Percentiles rank a stretch among this genome's conserved stretches.
Evolutionary conservation across 2,113 vertebrate genomes (phyloP).

Genomic region (Pachyramphus minor): DNA sequence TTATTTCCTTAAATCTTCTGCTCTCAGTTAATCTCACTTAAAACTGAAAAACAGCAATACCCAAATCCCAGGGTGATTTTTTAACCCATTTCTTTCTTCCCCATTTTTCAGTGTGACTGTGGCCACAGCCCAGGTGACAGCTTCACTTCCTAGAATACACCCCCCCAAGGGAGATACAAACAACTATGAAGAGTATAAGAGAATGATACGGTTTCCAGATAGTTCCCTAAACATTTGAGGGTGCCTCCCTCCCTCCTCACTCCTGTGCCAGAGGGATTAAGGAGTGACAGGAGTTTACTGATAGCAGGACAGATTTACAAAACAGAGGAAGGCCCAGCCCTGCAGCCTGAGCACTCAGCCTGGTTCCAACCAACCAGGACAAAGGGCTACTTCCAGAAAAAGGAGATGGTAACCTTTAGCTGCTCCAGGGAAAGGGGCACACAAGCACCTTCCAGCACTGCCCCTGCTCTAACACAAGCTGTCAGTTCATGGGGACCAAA

Average conservation of each 20-base stretch:
- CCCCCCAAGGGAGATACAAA: neutral
- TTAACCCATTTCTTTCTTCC: too few species aligned
- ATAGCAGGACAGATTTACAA: neutral
- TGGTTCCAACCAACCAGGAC: neutral
- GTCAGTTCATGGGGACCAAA: neutral
- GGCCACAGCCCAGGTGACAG: neutral
- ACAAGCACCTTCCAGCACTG: neutral
- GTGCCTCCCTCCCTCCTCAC: slow-evolving; percentile 1
- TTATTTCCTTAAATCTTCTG: neutral
- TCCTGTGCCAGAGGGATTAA: neutral
- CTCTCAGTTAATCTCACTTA: neutral
- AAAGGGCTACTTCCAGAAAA: neutral
- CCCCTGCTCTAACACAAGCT: neutral
- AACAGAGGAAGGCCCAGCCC: neutral
- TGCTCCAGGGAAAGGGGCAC: neutral
- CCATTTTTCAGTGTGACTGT: neutral
- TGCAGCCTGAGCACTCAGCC: neutral
- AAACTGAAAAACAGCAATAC: neutral
- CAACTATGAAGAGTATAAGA: neutral
- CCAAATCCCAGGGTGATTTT: neutral
- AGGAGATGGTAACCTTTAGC: neutral
- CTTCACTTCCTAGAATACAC: rapidly evolving
- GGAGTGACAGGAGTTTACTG: slow-evolving; percentile 15
- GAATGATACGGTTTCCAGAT: neutral
- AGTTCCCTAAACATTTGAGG: neutral